Conservation (phyloP, 2,113 vertebrate genomes). For the Epinephelus fuscoguttatus region DNA sequence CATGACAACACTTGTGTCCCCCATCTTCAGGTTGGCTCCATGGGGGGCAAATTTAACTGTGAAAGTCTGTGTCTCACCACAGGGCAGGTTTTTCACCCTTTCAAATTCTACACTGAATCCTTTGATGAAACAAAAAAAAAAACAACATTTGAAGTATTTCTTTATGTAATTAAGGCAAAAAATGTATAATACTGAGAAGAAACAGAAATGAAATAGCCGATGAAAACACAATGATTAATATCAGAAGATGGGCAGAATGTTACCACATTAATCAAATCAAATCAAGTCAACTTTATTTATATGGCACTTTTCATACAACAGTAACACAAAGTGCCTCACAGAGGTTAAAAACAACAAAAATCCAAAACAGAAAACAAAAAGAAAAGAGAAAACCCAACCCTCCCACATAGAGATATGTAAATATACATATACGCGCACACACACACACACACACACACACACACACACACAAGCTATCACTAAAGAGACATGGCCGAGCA, state of each 20-base stretch:
- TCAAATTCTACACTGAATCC: slow-evolving; percentile 70
- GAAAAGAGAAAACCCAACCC: no score
- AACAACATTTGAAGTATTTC: background rate
- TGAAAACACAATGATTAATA: background rate
- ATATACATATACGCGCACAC: no score
- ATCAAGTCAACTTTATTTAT: no score
- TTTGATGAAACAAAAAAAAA: slow-evolving; percentile 34
- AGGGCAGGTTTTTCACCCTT: slow-evolving; percentile 60
- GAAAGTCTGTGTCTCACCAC: slow-evolving; percentile 52
- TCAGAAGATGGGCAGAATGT: no score
- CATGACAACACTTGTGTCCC: slow-evolving; percentile 51
- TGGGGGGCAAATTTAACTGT: slow-evolving; percentile 61
- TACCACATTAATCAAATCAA: background rate
- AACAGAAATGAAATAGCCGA: background rate
- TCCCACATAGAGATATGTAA: no score
- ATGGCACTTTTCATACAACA: no score
- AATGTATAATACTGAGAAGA: background rate
- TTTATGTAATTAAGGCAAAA: background rate
- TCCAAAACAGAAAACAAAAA: no score
- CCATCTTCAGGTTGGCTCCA: slow-evolving; percentile 40
- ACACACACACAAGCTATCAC: no score
- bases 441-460: no score
- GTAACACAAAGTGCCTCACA: no score
- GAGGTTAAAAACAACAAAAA: no score
- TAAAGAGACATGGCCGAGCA: no score